Percentiles rank a stretch among this genome's conserved stretches.
These are phyloP conservation scores for Symphodus melops DNA, from an alignment of 2,113 vertebrate species.

Conservation along the genomic window DNA sequence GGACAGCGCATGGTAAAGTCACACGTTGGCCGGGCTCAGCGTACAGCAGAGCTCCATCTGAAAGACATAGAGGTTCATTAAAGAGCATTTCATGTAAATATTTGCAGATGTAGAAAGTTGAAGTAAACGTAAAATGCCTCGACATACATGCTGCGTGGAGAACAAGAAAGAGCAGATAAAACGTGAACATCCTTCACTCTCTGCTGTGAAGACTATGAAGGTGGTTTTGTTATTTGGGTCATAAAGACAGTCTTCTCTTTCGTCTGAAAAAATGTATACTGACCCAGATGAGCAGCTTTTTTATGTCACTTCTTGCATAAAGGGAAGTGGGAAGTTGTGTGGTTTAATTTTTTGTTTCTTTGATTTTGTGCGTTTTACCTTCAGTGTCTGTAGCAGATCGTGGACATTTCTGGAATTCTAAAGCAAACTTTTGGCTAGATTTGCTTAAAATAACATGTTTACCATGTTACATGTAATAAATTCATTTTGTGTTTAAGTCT, in stretches of 20 bases:
- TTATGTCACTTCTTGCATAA: background rate
- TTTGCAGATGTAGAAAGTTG: background rate
- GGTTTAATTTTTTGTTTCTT: background rate
- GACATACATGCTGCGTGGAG: constrained; percentile 42
- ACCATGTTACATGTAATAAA: too few relatives aligned
- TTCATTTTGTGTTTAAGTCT: too few relatives aligned
- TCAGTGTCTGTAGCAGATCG: too few relatives aligned
- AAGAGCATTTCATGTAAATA: background rate
- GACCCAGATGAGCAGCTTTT: background rate
- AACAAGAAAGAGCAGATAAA: constrained; percentile 14
- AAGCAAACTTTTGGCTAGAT: too few relatives aligned
- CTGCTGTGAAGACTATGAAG: background rate
- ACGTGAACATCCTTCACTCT: constrained; percentile 46
- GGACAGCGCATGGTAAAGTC: constrained; percentile 37
- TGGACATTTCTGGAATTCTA: too few relatives aligned
- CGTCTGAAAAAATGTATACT: constrained; percentile 16
- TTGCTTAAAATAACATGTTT: too few relatives aligned
- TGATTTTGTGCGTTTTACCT: too few relatives aligned
- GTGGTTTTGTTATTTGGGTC: constrained; percentile 10
- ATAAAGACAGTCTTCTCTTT: background rate
- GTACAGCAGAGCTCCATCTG: constrained; percentile 40
- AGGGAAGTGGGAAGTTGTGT: constrained; percentile 15
- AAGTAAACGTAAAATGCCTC: too few relatives aligned
- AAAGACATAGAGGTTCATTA: background rate
- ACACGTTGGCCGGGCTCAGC: constrained; percentile 9